These are phyloP conservation scores for Plusia festucae DNA, from an alignment of 2,888 invertebrate species.

Conservation along the genomic window DNA sequence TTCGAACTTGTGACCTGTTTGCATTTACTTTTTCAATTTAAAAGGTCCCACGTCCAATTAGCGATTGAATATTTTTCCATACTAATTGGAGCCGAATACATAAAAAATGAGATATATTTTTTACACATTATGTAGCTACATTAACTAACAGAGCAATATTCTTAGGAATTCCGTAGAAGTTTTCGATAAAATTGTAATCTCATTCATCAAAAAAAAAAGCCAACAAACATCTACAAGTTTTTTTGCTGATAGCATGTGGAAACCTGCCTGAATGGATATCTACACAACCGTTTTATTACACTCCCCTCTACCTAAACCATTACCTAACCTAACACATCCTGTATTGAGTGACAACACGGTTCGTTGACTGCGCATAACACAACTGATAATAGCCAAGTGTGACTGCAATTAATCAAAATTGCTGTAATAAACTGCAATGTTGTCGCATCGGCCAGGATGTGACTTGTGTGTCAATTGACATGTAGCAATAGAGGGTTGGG, in stretches of 20 bases:
- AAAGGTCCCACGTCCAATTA: neutral
- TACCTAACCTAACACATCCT: neutral
- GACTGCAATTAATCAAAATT: conserved; percentile 35
- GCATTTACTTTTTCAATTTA: conserved; percentile 3
- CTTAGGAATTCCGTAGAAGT: no score
- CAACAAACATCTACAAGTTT: no score
- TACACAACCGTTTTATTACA: neutral
- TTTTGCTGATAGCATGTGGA: no score
- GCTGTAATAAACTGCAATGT: conserved; percentile 24
- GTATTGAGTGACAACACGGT: conserved; percentile 17
- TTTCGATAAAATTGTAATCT: no score
- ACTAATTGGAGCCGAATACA: neutral
- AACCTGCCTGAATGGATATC: neutral
- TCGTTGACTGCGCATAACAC: conserved; percentile 11
- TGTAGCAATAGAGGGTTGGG: conserved; percentile 13
- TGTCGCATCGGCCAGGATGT: conserved; percentile 40
- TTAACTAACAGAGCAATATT: no score
- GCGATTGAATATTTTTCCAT: conserved; percentile 3
- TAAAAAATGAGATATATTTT: neutral
- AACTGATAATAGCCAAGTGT: conserved; percentile 31
- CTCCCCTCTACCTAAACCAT: neutral
- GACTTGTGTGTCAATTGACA: conserved; percentile 28
- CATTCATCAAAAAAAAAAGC: no score
- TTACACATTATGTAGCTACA: neutral
- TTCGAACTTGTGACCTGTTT: neutral